A percentile compares a stretch with the other conserved stretches of the same genome.
Evolutionary conservation across 2,113 vertebrate genomes (phyloP).

Genomic region (Elephas maximus): DNA sequence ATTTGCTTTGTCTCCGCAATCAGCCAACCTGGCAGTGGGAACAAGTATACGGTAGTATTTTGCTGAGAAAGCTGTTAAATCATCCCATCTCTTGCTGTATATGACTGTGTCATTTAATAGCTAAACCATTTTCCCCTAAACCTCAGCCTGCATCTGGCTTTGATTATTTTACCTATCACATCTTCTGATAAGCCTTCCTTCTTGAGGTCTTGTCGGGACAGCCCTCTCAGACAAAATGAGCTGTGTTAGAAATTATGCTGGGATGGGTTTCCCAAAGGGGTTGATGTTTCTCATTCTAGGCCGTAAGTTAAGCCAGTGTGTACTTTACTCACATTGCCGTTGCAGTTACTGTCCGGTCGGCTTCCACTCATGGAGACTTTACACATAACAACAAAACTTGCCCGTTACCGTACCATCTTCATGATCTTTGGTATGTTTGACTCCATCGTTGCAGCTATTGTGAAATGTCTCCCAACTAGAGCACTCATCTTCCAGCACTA

Average conservation of each 20-base stretch:
- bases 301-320: not conserved
- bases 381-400: not conserved
- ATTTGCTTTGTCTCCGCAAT: slow-evolving; percentile 2
- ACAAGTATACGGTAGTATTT: not conserved
- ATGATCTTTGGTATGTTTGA: not conserved
- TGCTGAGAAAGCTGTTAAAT: not conserved
- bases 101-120: not conserved
- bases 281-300: not conserved
- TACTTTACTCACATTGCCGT: not conserved
- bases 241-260: not conserved
- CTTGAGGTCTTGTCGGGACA: not conserved
- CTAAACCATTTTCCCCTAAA: not conserved
- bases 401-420: not conserved
- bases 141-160: not conserved
- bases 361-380: not conserved
- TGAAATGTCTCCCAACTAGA: not conserved
- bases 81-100: not conserved
- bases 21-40: not conserved
- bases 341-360: not conserved
- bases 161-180: not conserved
- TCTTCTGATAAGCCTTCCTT: not conserved
- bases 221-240: not conserved
- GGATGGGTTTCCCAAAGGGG: not conserved
- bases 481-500: not conserved
- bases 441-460: too few species aligned